These are phyloP conservation scores for Oscheius sp. DNA, from an alignment of 1,140 invertebrate genomes.

Conservation along the genomic window DNA sequence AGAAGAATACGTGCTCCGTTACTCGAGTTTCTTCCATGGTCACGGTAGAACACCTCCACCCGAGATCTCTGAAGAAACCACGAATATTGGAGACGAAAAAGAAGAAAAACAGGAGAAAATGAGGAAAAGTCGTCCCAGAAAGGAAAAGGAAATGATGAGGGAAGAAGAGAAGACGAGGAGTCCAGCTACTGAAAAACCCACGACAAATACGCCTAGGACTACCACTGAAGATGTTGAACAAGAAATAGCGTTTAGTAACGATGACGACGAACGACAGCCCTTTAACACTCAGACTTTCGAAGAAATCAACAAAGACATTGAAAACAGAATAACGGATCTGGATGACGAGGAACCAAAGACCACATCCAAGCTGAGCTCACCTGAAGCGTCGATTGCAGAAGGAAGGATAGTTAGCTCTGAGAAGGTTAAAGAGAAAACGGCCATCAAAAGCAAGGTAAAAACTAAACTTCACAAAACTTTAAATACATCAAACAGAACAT, in stretches of 20 bases:
- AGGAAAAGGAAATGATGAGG: neutral
- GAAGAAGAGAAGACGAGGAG: neutral
- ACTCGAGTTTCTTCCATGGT: neutral
- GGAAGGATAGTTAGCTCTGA: too few species aligned
- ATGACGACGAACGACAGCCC: neutral
- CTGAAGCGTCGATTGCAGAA: too few species aligned
- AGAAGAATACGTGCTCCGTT: slow-evolving; percentile 30
- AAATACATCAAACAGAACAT: too few species aligned
- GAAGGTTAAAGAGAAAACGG: too few species aligned
- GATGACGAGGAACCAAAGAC: neutral
- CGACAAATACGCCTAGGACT: neutral
- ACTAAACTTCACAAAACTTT: too few species aligned
- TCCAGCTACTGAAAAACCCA: neutral
- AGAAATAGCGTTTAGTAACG: neutral
- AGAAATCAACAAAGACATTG: neutral
- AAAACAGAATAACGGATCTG: neutral
- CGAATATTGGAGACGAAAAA: neutral
- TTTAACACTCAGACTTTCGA: neutral
- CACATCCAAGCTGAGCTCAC: too few species aligned
- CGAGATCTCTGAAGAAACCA: neutral
- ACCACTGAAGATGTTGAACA: neutral
- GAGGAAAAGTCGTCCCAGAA: neutral
- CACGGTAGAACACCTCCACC: neutral
- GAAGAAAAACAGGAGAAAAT: neutral
- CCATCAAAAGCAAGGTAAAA: neutral